phyloP scores from a whole-genome alignment of 2,113 vertebrate species.

The Corythornis madagascariensis region DNA sequence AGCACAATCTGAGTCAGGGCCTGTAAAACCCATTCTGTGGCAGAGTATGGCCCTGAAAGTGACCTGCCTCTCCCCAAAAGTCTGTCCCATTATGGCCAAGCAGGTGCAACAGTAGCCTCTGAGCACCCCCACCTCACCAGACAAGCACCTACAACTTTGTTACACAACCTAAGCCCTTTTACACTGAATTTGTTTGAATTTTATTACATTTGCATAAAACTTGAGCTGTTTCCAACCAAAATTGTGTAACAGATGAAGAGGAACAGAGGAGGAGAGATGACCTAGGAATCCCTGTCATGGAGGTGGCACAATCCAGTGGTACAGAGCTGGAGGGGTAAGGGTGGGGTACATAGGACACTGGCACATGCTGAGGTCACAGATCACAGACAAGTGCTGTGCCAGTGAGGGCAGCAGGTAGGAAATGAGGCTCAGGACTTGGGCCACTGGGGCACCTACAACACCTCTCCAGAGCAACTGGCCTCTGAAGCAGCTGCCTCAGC shows the following conservation, averaged over 20 bases:
- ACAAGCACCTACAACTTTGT: not conserved
- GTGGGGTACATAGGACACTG: not conserved
- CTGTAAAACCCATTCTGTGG: not conserved
- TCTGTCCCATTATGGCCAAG: accelerated
- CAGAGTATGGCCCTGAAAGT: accelerated
- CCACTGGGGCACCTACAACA: not conserved
- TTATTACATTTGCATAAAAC: conserved; percentile 55
- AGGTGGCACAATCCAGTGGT: not conserved
- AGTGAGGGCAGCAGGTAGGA: conserved; percentile 27
- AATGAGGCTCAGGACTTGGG: not conserved
- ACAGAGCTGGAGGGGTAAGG: not conserved
- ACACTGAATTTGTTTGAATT: conserved; percentile 14
- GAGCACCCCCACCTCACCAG: not conserved
- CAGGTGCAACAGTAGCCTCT: not conserved
- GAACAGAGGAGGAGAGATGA: not conserved
- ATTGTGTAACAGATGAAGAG: not conserved
- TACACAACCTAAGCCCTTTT: accelerated
- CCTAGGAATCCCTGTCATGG: not conserved
- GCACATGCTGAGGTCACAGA: not conserved
- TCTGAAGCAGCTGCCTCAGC: not conserved
- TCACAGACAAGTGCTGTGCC: not conserved
- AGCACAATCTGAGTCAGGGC: not conserved
- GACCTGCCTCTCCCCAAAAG: not conserved
- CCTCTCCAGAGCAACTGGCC: not conserved
- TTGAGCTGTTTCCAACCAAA: conserved; percentile 6